phyloP scores from a whole-genome alignment of 1,140 invertebrate genomes.

The Drosophila kepulauana region DNA sequence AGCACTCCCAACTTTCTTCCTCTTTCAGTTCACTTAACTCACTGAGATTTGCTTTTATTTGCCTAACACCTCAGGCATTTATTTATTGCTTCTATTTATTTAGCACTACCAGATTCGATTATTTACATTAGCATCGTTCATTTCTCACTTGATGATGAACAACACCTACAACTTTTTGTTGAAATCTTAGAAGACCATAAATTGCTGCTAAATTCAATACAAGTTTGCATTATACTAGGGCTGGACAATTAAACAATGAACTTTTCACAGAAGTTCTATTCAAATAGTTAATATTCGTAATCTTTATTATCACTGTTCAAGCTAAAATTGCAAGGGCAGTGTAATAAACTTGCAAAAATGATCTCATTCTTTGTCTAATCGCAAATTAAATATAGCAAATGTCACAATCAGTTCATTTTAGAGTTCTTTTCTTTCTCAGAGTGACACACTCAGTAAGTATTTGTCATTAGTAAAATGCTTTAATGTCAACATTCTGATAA shows the following conservation, averaged over 20 bases:
- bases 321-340: no score
- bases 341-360: no score
- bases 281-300: no score
- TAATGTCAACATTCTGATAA: background rate
- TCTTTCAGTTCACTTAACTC: background rate
- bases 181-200: background rate
- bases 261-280: background rate
- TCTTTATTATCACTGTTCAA: no score
- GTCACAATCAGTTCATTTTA: no score
- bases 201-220: background rate
- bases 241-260: background rate
- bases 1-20: background rate
- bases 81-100: slow-evolving; percentile 7
- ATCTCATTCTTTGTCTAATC: no score
- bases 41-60: background rate
- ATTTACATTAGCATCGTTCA: slow-evolving; percentile 18
- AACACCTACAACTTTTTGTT: slow-evolving; percentile 13
- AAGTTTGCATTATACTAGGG: background rate
- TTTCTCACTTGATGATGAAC: background rate
- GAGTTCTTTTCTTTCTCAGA: background rate
- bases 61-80: background rate
- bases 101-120: slow-evolving; percentile 11
- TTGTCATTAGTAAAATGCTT: background rate
- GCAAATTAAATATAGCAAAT: no score
- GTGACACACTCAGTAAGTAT: background rate